These are phyloP conservation scores for Brienomyrus longianalis DNA, from an alignment of 2,113 vertebrate species.

Conservation along the genomic window DNA sequence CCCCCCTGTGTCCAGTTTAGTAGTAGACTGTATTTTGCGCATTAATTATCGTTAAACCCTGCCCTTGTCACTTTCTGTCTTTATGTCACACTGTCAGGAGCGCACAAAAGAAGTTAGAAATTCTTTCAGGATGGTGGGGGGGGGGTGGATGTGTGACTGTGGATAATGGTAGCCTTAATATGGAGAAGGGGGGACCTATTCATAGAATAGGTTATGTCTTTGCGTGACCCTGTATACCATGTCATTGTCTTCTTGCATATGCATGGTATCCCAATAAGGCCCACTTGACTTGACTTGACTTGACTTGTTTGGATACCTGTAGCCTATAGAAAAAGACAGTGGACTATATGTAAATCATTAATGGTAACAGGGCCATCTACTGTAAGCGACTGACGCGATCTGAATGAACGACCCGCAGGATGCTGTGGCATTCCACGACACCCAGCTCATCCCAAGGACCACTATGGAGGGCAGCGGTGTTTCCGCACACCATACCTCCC, in stretches of 20 bases:
- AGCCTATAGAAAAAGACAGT: background rate
- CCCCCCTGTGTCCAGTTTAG: background rate
- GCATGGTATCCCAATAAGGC: background rate
- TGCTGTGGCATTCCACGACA: background rate
- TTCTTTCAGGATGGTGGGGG: background rate
- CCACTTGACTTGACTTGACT: background rate
- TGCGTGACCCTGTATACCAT: background rate
- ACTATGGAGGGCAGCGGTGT: background rate
- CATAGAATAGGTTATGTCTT: background rate
- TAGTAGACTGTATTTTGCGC: background rate
- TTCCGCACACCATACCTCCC: background rate
- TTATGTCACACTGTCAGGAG: background rate
- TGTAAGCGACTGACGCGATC: background rate
- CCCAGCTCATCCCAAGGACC: background rate
- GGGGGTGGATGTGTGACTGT: background rate
- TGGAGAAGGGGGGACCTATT: background rate
- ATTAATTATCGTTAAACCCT: background rate
- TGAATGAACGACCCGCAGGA: background rate
- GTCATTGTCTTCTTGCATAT: background rate
- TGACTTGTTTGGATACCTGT: background rate
- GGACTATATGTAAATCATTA: background rate
- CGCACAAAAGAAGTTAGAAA: background rate
- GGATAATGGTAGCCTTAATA: background rate
- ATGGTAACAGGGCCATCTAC: background rate
- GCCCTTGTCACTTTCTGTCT: background rate